Base-by-base conservation (phyloP, 2,888 invertebrate genomes). In the Lithophane ornitopus region DNA sequence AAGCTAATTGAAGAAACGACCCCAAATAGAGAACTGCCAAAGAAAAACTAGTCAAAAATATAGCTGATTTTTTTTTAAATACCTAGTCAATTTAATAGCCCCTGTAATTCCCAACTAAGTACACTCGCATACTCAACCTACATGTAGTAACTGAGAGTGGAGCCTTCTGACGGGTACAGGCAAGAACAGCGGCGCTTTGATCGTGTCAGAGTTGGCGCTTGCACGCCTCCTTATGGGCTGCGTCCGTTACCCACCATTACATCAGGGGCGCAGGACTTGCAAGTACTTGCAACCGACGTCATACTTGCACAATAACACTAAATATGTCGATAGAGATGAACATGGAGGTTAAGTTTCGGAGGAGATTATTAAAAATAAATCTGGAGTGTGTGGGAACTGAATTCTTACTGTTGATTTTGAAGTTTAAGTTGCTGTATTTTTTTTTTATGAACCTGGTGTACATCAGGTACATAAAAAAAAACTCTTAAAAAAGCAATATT, bases 101-200 rank as follows among this genome's bases (percentile, higher is more conserved):
- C 6, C 6, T 61, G 14, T 1, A 4, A 58, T 52, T 72, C 41
- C 70, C 19, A 41, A 0, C 22, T 56, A 16, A 62, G 49, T 54
- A 66, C 71, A 69, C 39, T 87, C 39, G 28, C 67, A 70, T 87
- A 76, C 56, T 81, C 74, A 88, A 72, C 87, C 87, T 88, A 87
- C 79, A 52, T 6, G 34, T 67, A 78, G 80, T 78, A 80, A 78
- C 85, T 66, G 80, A 76, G 76, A 82, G 65, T 77, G 63, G 72
- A 74, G 66, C 79, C 82, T 82, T 81, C 85, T 89, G 87, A 84
- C 81, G 82, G 84, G 82, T 85, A 89, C 83, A 80, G 90, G 80
- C 81, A 82, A 82, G 81, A 80, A 88, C 84, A 81, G 91, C 91
- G 91, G 91, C 88, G 81, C 92, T 94, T 94, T 94, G 93, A 93